Conservation (phyloP, 2,113 vertebrate genomes). For the Pogonocichla stellata region DNA sequence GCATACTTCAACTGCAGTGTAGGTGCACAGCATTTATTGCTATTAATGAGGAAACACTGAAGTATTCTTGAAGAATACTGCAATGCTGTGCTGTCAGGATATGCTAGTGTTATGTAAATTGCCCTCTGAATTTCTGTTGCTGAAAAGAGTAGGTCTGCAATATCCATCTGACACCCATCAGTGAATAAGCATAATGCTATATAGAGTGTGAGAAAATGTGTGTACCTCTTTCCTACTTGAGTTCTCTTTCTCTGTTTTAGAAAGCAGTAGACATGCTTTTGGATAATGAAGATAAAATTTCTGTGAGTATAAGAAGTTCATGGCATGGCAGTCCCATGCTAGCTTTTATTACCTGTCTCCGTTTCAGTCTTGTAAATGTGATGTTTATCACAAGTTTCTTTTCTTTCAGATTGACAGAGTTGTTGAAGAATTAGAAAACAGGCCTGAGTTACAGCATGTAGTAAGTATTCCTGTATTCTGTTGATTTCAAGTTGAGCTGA, state of each 20-base stretch:
- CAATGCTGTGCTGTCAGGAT: neutral
- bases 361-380: neutral
- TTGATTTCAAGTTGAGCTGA: neutral
- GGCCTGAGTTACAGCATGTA: conserved; percentile 92
- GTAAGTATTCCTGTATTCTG: conserved; percentile 66
- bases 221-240: neutral
- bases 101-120: neutral
- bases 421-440: conserved; percentile 88
- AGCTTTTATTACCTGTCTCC: neutral
- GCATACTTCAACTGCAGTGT: neutral
- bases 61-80: neutral
- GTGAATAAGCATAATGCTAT: neutral
- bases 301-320: conserved; percentile 78
- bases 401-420: conserved; percentile 88
- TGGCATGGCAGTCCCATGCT: neutral
- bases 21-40: neutral
- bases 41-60: neutral
- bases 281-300: conserved; percentile 99
- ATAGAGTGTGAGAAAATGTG: neutral
- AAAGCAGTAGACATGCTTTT: conserved; percentile 99
- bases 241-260: conserved; percentile 70
- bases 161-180: neutral
- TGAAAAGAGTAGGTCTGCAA: neutral
- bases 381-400: neutral
- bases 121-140: neutral